Evolutionary conservation across 2,113 vertebrate species (phyloP), one percentile per base, ranked within the genome.

Genomic region (Otis tarda): DNA sequence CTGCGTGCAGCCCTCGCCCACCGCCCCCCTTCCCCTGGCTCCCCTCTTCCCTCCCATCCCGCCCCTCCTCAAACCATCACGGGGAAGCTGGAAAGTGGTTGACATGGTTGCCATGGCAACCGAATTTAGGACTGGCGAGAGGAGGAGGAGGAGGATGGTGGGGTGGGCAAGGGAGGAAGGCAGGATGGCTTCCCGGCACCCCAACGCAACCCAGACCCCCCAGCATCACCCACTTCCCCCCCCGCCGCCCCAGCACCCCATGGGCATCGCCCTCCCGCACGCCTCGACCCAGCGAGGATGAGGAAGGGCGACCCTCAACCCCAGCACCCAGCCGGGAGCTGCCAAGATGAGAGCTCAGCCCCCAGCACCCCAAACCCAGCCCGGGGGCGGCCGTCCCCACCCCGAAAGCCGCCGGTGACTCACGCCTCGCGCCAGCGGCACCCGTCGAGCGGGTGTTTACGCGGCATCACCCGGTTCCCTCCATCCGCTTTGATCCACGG

Each of bases 61-160:
- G 59, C 73, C 96, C 83, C 97, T 92, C 89, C 91, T 97, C 95
- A 97, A 98, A 98, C 97, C 92, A 97, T 98, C 97, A 95, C 91
- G 20, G 86, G 95, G 98, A 97, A 96, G 95, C 97, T 94, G 93
- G 96, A 97, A 97, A 98, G 97, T 97, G 97, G 98, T 98, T 98
- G 97, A 98, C 97, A 98, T 95, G 74, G 98, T 98, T 98, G 96
- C 97, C 97, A 98, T 97, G 98, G 92, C 90, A 92, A 98, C 98
- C 77, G 89, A 97, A 98, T 97, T 98, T 97, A 97, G 97, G 97
- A 87, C 97, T 89, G 90, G 94, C 30, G 13, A 96, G 94, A 94
- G 88, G 79, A 87, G 67, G 80, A 76, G 55, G 68, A 92, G 57
- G 84, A 96, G 67, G 95, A 75, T 12, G 75, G 60, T 31, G 55